Evolutionary conservation across 2,113 vertebrate genomes (phyloP).

Genomic region (Atrichornis clamosus): DNA sequence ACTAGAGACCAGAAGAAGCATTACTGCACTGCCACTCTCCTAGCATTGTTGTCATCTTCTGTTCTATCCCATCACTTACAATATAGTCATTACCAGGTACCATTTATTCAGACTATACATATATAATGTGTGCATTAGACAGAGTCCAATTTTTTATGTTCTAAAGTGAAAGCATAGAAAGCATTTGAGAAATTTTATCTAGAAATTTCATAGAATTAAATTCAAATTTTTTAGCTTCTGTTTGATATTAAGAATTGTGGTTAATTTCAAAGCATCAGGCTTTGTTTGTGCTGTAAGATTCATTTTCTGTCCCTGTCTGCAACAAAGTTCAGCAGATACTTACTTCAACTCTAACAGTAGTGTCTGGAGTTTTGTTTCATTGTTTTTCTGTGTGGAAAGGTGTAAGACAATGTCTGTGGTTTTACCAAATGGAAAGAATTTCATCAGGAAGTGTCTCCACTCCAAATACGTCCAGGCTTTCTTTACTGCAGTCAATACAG

Average conservation of each 20-base stretch:
- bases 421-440: constrained; percentile 13
- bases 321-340: neutral
- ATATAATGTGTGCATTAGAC: neutral
- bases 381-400: neutral
- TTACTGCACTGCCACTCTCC: neutral
- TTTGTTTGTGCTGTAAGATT: neutral
- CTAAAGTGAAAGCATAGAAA: neutral
- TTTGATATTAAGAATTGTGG: neutral
- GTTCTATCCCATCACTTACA: neutral
- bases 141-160: neutral
- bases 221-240: neutral
- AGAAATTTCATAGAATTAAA: neutral
- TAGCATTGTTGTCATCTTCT: neutral
- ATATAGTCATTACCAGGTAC: too few relatives aligned
- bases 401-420: neutral
- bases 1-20: neutral
- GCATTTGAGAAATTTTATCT: neutral
- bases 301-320: neutral
- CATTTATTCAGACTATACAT: too few relatives aligned
- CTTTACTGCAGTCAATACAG: constrained; percentile 23
- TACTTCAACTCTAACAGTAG: neutral
- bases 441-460: neutral
- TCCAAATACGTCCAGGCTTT: neutral
- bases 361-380: neutral
- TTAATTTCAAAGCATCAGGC: neutral